Evolutionary conservation across 1,140 invertebrate species (phyloP).

Genomic region (Drosophila tani): DNA sequence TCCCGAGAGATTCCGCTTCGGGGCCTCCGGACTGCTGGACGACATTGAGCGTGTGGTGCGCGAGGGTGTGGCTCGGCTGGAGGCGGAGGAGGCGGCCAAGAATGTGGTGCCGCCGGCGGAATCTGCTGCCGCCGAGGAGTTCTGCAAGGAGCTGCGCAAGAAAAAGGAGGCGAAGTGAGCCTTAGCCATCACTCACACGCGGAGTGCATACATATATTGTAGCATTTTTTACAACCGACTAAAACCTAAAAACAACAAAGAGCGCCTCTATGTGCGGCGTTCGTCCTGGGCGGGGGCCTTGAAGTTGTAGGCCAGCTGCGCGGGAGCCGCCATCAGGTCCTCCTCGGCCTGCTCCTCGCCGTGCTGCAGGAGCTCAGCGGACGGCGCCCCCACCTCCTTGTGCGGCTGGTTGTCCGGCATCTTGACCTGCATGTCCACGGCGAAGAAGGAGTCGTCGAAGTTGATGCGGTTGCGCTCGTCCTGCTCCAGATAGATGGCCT

Average conservation of each 20-base stretch:
- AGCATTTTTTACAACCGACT: constrained; percentile 68
- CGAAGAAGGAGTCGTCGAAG: constrained; percentile 80
- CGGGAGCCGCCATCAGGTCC: constrained; percentile 75
- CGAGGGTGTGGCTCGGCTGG: constrained; percentile 44
- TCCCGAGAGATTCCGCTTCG: constrained; percentile 95
- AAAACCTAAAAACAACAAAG: constrained; percentile 60
- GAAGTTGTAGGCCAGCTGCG: constrained; percentile 55
- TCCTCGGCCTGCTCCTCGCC: constrained; percentile 72
- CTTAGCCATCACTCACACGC: constrained; percentile 30
- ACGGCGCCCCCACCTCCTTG: constrained; percentile 5
- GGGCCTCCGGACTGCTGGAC: constrained; percentile 95
- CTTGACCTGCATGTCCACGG: constrained; percentile 77
- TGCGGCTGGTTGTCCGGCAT: constrained; percentile 78
- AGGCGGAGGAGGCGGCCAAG: constrained; percentile 30
- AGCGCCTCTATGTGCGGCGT: constrained; percentile 3
- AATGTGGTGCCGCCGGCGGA: background rate
- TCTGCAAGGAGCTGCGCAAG: constrained; percentile 51
- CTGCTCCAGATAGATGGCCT: constrained; percentile 73
- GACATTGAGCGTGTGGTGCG: constrained; percentile 87
- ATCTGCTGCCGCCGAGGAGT: constrained; percentile 11
- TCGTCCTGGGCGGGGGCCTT: constrained; percentile 26
- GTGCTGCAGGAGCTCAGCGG: constrained; percentile 61
- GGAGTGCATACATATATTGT: constrained; percentile 56
- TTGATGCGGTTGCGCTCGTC: constrained; percentile 81
- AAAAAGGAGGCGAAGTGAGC: constrained; percentile 22